These are phyloP conservation scores for Callocephalon fimbriatum DNA, from an alignment of 2,113 vertebrate species.

Conservation along the genomic window DNA sequence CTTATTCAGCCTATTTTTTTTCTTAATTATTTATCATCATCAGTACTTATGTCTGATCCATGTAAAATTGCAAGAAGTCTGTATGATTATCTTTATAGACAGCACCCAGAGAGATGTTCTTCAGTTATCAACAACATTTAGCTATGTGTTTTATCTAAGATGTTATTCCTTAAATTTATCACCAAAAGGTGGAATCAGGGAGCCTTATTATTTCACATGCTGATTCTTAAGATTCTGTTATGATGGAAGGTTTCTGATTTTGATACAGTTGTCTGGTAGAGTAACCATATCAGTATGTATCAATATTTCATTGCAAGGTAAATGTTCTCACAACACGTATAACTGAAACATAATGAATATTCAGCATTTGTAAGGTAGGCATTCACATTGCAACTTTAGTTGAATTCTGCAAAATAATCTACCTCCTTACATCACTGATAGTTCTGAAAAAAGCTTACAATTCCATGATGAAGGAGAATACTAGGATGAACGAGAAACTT, in stretches of 20 bases:
- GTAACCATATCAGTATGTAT: neutral
- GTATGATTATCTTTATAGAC: neutral
- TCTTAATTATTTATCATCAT: neutral
- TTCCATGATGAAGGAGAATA: neutral
- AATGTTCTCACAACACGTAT: neutral
- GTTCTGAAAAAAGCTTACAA: neutral
- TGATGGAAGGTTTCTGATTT: neutral
- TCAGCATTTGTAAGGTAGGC: neutral
- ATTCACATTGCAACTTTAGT: neutral
- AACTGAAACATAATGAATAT: neutral
- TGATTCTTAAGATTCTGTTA: neutral
- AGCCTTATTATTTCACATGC: neutral
- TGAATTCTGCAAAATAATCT: neutral
- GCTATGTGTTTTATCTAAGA: neutral
- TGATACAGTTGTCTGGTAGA: neutral
- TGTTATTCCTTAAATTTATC: neutral
- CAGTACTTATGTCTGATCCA: neutral
- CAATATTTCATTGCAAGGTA: neutral
- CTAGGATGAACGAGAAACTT: neutral
- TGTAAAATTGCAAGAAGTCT: neutral
- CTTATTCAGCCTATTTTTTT: neutral
- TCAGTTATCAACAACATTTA: neutral
- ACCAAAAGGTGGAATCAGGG: neutral
- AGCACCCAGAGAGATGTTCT: neutral
- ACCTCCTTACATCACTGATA: neutral